Evolutionary conservation across 2,888 invertebrate genomes (phyloP).

Genomic region (Cryptocephalus moraei): DNA sequence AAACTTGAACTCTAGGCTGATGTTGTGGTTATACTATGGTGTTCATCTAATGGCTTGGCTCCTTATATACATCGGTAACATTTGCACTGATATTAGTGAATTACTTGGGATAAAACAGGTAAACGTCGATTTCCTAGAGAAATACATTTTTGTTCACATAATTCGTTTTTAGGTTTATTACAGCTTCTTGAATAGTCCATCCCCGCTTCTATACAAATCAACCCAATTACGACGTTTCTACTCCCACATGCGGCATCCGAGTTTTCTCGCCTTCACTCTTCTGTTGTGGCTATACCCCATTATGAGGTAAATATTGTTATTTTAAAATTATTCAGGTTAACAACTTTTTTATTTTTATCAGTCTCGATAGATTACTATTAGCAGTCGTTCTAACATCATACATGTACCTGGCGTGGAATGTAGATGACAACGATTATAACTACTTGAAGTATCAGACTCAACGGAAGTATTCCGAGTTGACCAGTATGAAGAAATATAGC

Average conservation of each 20-base stretch:
- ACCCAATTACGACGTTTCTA: slow-evolving; percentile 42
- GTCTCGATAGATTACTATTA: slow-evolving; percentile 46
- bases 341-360: slow-evolving; percentile 18
- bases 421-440: slow-evolving; percentile 45
- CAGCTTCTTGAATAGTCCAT: slow-evolving; percentile 40
- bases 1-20: slow-evolving; percentile 36
- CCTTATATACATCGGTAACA: slow-evolving; percentile 48
- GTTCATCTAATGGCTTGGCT: slow-evolving; percentile 46
- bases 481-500: slow-evolving; percentile 7
- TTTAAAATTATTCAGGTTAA: not conserved
- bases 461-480: slow-evolving; percentile 41
- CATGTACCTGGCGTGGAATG: slow-evolving; percentile 51
- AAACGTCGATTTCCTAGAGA: slow-evolving; percentile 3
- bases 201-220: slow-evolving; percentile 46
- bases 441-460: slow-evolving; percentile 44
- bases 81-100: slow-evolving; percentile 53
- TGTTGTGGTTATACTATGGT: slow-evolving; percentile 42
- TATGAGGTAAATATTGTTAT: slow-evolving; percentile 42
- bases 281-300: slow-evolving; percentile 49
- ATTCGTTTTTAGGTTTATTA: slow-evolving; percentile 44
- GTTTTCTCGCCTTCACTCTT: slow-evolving; percentile 46
- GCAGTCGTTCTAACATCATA: slow-evolving; percentile 44
- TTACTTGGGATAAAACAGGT: slow-evolving; percentile 51
- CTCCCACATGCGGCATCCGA: slow-evolving; percentile 52
- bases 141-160: too few relatives aligned